Conservation (phyloP, 2,888 invertebrate genomes). For the Pristionchus entomophagus region DNA sequence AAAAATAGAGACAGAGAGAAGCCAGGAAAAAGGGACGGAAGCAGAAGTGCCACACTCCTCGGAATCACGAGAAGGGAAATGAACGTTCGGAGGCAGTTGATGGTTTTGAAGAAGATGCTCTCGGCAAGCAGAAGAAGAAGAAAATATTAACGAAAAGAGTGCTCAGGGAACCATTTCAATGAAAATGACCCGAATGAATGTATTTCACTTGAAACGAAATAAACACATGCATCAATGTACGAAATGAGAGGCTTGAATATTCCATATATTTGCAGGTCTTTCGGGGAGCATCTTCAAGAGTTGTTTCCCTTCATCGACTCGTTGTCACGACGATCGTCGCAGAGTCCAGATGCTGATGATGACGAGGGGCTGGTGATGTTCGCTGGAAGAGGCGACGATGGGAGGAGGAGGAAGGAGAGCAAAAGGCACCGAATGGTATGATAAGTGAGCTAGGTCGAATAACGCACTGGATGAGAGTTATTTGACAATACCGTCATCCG, state of each 20-base stretch:
- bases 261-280: constrained; percentile 67
- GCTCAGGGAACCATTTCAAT: background rate
- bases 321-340: constrained; percentile 15
- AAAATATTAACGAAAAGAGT: background rate
- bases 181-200: too few species aligned
- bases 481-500: too few species aligned
- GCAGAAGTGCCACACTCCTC: background rate
- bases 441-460: too few species aligned
- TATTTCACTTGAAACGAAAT: too few species aligned
- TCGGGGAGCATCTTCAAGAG: constrained; percentile 72
- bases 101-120: constrained; percentile 19
- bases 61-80: constrained; percentile 31
- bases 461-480: too few species aligned
- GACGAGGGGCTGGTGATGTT: background rate
- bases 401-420: background rate
- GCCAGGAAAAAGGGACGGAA: background rate
- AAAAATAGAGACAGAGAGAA: constrained; percentile 24
- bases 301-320: constrained; percentile 73
- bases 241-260: too few species aligned
- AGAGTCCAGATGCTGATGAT: constrained; percentile 1
- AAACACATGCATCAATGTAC: too few species aligned
- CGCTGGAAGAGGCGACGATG: background rate
- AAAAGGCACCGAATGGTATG: background rate
- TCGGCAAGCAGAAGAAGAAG: background rate
- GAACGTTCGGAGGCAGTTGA: background rate